Evolutionary conservation across 1,140 invertebrate genomes (phyloP).

Genomic region (Argopecten irradians): DNA sequence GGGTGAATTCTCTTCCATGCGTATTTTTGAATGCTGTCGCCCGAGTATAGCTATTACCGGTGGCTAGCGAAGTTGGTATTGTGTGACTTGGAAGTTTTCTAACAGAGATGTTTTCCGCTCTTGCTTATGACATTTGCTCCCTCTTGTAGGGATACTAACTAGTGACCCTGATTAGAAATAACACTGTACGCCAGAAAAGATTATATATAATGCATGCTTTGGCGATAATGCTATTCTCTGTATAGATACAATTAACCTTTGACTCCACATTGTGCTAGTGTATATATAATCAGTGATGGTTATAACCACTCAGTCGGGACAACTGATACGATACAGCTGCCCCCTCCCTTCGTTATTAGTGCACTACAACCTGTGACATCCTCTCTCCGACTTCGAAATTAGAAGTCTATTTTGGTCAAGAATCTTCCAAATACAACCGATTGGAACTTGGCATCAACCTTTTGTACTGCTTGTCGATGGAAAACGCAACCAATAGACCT

Average conservation of each 20-base stretch:
- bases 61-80: too few species aligned
- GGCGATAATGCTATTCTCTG: not conserved
- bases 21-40: too few species aligned
- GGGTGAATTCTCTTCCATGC: too few species aligned
- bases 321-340: not conserved
- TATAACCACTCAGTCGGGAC: not conserved
- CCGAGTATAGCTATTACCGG: too few species aligned
- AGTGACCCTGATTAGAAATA: not conserved
- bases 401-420: constrained; percentile 11
- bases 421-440: not conserved
- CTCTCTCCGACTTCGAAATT: not conserved
- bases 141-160: too few species aligned
- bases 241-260: not conserved
- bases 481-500: not conserved
- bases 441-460: not conserved
- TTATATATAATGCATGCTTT: not conserved
- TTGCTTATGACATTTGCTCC: too few species aligned
- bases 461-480: not conserved
- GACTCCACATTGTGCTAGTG: not conserved
- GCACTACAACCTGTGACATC: not conserved
- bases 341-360: not conserved
- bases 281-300: not conserved
- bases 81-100: too few species aligned
- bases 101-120: too few species aligned
- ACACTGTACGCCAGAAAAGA: not conserved